A percentile compares a stretch with the other conserved stretches of the same genome.
Conservation (phyloP, 2,888 invertebrate species). For the Seira ritae region DNA sequence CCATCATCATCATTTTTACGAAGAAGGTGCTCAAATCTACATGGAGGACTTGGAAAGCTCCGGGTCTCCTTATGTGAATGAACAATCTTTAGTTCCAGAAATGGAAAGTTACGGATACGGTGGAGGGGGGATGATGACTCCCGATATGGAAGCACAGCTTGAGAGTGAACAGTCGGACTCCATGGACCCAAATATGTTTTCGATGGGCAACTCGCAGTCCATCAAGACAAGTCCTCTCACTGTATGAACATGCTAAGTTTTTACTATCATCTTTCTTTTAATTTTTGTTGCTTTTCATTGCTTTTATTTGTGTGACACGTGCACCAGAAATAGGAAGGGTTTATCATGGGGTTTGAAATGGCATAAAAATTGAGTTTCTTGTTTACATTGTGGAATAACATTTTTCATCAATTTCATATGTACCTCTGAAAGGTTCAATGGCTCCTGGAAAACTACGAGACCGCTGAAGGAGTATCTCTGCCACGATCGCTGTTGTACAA, state of each 20-base stretch:
- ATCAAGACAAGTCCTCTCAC: slow-evolving; percentile 58
- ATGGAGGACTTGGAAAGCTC: slow-evolving; percentile 11
- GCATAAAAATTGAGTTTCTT: no score
- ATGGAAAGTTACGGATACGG: slow-evolving; percentile 32
- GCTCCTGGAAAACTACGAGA: slow-evolving; percentile 81
- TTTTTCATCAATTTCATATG: slow-evolving; percentile 2
- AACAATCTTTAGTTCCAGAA: slow-evolving; percentile 18
- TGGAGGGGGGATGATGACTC: slow-evolving; percentile 15
- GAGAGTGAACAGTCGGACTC: slow-evolving; percentile 13
- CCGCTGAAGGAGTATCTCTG: slow-evolving; percentile 80
- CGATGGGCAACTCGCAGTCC: slow-evolving; percentile 18
- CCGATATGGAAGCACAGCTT: not conserved
- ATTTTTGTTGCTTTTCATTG: slow-evolving; percentile 71
- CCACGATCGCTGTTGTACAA: slow-evolving; percentile 81
- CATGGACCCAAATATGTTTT: slow-evolving; percentile 11
- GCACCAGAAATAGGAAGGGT: not conserved
- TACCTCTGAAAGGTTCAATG: slow-evolving; percentile 78
- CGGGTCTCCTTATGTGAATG: not conserved
- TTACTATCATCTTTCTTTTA: slow-evolving; percentile 74
- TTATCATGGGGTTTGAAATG: no score
- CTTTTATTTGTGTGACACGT: not conserved
- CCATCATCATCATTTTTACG: slow-evolving; percentile 2
- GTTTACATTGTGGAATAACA: no score
- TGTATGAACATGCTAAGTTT: slow-evolving; percentile 75
- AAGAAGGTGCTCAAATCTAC: slow-evolving; percentile 26